Evolutionary conservation across 2,888 invertebrate species (phyloP), one percentile per base, ranked within the genome.

Genomic region (Nysson spinosus): DNA sequence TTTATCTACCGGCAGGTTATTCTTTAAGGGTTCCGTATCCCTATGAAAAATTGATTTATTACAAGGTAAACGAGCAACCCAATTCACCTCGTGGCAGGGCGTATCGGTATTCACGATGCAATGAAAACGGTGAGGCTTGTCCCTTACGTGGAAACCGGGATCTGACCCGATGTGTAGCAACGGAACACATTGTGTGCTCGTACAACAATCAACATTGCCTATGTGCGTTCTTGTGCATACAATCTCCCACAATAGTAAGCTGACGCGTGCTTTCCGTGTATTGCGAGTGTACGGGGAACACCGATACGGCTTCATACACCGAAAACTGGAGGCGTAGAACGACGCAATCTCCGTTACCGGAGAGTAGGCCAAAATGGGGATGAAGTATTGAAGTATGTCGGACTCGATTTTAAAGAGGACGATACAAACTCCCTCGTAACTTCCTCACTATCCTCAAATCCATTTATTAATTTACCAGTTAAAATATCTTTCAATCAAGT

Each of bases 191-290:
- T 77, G 81, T 81, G 74, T 78, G 74, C 77, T 77, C 69, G 66
- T 74, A 69, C 78, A 75, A 81, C 79, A 79, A 77, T 80, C 77
- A 81, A 81, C 81, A 80, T 70, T 65, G 72, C 52, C 70, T 58
- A 58, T 69, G 75, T 71, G 69, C 68, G 67, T 69, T 57, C 60
- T 65, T 71, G 68, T 69, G 73, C 69, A 74, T 69, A 72, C 79
- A 72, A 69, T 64, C 56, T n/a, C 17, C 32, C 34, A 62, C 61
- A 68, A 68, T 63, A 50, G 46, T 51, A 61, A 56, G 50, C 50
- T 56, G 63, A 55, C 51, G 55, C 7, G 51, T 51, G 46, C 51
- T 32, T 34, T 46, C 40, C 22, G 43, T 32, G 34, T 26, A 55
- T 35, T 17, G 16, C 43, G 9, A 11, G 35, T 39, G 44, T 11